These are phyloP conservation scores for Melieria omissa DNA, from an alignment of 2,888 invertebrate genomes.

Conservation along the genomic window DNA sequence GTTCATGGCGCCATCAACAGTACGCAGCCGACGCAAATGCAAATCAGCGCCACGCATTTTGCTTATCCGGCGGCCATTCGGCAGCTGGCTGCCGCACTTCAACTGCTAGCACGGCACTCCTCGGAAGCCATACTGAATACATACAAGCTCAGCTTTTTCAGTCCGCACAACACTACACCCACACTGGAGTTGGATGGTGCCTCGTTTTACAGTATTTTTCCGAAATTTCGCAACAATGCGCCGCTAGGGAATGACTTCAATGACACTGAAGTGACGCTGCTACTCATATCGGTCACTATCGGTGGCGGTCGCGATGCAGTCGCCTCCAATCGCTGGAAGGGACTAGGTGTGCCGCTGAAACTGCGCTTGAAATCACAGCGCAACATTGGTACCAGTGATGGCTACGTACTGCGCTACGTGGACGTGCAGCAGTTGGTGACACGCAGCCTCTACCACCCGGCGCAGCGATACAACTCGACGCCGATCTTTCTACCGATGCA, in stretches of 20 bases:
- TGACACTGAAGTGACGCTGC: constrained; percentile 47
- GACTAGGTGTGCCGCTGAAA: background rate
- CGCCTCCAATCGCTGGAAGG: background rate
- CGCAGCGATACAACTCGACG: constrained; percentile 44
- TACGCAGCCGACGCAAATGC: background rate
- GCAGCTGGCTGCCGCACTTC: constrained; percentile 38
- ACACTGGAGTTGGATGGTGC: constrained; percentile 26
- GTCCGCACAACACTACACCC: constrained; percentile 27
- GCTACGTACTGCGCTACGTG: constrained; percentile 42
- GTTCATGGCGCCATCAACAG: constrained; percentile 7
- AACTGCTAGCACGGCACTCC: constrained; percentile 38
- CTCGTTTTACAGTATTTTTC: constrained; percentile 43
- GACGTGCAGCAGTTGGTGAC: constrained; percentile 35
- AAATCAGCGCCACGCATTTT: background rate
- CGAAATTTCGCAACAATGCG: constrained; percentile 49
- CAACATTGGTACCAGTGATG: background rate
- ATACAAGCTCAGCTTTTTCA: constrained; percentile 44
- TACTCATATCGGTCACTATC: constrained; percentile 9
- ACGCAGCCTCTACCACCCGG: constrained; percentile 45
- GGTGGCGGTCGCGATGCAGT: background rate
- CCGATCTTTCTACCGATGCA: constrained; percentile 48
- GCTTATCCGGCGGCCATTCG: constrained; percentile 22
- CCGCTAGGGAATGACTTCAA: constrained; percentile 47
- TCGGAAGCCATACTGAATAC: constrained; percentile 37
- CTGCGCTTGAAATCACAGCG: constrained; percentile 45